These are phyloP conservation scores for Telmatochromis sp. DNA, from an alignment of 2,113 vertebrate species.

Conservation along the genomic window DNA sequence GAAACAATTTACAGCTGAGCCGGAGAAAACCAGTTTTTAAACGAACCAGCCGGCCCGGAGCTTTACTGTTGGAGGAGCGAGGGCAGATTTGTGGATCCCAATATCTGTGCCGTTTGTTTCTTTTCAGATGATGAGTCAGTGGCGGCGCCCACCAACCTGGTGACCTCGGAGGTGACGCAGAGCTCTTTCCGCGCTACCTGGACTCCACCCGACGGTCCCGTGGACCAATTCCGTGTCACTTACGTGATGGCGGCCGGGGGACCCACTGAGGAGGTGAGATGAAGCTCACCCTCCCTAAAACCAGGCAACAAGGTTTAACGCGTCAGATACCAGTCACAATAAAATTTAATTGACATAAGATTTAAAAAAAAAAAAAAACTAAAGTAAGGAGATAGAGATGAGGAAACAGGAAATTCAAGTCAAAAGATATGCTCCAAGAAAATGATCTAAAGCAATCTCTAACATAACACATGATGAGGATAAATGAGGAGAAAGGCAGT, in stretches of 20 bases:
- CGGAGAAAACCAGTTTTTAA: neutral
- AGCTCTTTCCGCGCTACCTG: conserved; percentile 86
- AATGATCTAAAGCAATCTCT: neutral
- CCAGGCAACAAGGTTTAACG: neutral
- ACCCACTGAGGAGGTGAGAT: conserved; percentile 74
- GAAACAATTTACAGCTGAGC: conserved; percentile 16
- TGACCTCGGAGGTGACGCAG: conserved; percentile 86
- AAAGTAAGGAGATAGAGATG: neutral
- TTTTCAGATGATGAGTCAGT: conserved; percentile 7
- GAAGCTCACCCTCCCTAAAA: neutral
- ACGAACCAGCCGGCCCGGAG: neutral
- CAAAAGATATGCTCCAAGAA: neutral
- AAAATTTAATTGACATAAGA: neutral
- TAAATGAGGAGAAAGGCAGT: neutral
- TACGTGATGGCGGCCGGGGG: conserved; percentile 78
- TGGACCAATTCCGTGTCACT: conserved; percentile 84
- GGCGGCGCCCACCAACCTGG: conserved; percentile 76
- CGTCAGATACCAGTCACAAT: neutral
- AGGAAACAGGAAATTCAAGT: neutral
- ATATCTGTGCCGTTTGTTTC: neutral
- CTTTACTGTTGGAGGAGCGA: neutral
- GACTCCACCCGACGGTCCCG: conserved; percentile 77
- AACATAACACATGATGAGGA: neutral
- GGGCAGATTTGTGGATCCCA: conserved; percentile 8
- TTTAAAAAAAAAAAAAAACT: neutral